Evolutionary conservation across 1,140 invertebrate genomes (phyloP), one percentile per base, ranked within the genome.

Genomic region (Camponotus floridanus): DNA sequence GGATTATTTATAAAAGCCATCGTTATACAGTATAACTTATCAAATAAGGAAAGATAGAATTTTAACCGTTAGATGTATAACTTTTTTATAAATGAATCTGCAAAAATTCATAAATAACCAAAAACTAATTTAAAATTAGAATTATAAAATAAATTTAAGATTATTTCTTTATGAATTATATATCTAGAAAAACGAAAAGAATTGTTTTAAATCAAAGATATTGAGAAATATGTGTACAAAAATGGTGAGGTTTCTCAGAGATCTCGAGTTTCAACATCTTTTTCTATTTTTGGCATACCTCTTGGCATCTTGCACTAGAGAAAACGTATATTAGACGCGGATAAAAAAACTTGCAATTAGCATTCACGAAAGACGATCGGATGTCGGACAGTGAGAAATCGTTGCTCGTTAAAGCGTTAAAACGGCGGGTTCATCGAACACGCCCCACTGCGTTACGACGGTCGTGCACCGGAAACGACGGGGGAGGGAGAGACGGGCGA

Each of bases 321-420:
- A 51, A 39, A 68, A 26, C 62, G 62, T 42, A n/a, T n/a, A 65
- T 33, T 65, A 18, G 45, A 80, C n/a, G 15, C n/a, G 13, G 18
- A 65, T 1, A 13, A n/a, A 33, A 31, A 36, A 48, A 31, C 33
- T 42, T 36, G 13, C 26, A 45, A 83, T 45, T 59, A 71, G 67
- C 39, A 73, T 62, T 55, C n/a, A 55, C 31, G 68, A 61, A 26
- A 61, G 15, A 64, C 26, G 21, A 0, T 36, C 7, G 18, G 13
- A 18, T 61, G 68, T 74, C 51, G n/a, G 36, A 11, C 26, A 51
- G 3, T 51, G 15, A 51, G 39, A 73, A 61, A 73, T 45, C 51
- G 79, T 81, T 71, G 65, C 51, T 45, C 51, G 55, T 73, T 81
- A 81, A 73, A 81, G 67, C 79, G 55, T 83, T 61, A 36, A 83